phyloP scores from a whole-genome alignment of 2,888 invertebrate genomes.

The Cordilura impudica region DNA sequence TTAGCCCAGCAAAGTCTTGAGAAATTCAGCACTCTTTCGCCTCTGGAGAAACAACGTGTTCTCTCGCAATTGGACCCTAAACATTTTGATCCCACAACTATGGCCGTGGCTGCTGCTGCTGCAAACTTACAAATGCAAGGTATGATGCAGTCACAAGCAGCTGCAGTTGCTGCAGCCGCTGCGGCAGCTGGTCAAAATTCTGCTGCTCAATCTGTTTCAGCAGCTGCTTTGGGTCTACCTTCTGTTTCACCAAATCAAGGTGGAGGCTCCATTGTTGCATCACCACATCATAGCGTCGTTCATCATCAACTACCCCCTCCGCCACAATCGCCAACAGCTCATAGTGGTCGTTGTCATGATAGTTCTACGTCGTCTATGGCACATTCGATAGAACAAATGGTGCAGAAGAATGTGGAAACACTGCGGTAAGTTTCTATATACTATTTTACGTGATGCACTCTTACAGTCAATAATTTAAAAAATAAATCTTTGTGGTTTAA shows the following conservation, averaged over 20 bases:
- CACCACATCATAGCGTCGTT: slow-evolving; percentile 45
- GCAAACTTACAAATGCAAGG: slow-evolving; percentile 75
- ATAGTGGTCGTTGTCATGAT: slow-evolving; percentile 58
- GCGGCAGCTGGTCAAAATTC: slow-evolving; percentile 63
- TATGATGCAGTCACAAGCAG: slow-evolving; percentile 72
- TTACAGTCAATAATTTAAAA: no score
- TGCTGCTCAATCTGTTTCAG: slow-evolving; percentile 58
- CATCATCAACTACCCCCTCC: slow-evolving; percentile 71
- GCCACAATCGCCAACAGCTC: slow-evolving; percentile 71
- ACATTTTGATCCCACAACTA: slow-evolving; percentile 74
- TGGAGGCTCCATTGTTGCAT: slow-evolving; percentile 25
- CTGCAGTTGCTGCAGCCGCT: slow-evolving; percentile 72
- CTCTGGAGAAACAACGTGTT: slow-evolving; percentile 80
- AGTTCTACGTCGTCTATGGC: slow-evolving; percentile 66
- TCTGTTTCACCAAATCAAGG: slow-evolving; percentile 40
- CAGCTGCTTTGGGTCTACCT: slow-evolving; percentile 52
- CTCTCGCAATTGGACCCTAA: slow-evolving; percentile 79
- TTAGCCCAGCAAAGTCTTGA: slow-evolving; percentile 82
- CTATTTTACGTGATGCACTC: no score
- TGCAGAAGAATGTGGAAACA: slow-evolving; percentile 74
- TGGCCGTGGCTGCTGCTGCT: slow-evolving; percentile 74
- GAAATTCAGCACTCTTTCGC: slow-evolving; percentile 80
- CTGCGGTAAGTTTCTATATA: slow-evolving; percentile 72
- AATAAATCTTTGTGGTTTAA: no score
- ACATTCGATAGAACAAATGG: slow-evolving; percentile 72